Conservation (phyloP, 2,797 vertebrate genomes). For the Ctenopoma multispine region DNA sequence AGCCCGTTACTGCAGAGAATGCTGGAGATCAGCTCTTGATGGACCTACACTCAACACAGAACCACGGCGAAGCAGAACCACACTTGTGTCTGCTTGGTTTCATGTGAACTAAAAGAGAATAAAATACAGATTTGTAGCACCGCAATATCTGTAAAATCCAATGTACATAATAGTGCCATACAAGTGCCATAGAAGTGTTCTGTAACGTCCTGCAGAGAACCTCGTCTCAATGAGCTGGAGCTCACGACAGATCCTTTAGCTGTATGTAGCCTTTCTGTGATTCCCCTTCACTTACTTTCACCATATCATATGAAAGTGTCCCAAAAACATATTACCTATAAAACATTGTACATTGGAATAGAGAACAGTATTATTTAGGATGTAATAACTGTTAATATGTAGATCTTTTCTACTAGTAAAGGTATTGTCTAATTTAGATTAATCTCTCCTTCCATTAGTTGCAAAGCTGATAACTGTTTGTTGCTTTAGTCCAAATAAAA, state of each 20-base stretch:
- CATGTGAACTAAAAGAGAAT: slow-evolving; percentile 24
- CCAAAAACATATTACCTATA: slow-evolving; percentile 77
- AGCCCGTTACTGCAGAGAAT: slow-evolving; percentile 10
- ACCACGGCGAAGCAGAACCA: slow-evolving; percentile 26
- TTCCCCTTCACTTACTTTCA: slow-evolving; percentile 65
- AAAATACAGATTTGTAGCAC: slow-evolving; percentile 26
- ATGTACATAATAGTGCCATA: slow-evolving; percentile 79
- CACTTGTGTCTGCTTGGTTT: slow-evolving; percentile 20
- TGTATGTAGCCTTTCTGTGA: slow-evolving; percentile 82
- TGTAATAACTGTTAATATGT: slow-evolving; percentile 81
- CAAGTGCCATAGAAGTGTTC: slow-evolving; percentile 82
- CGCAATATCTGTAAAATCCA: slow-evolving; percentile 48
- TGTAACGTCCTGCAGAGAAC: slow-evolving; percentile 70
- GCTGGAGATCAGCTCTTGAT: slow-evolving; percentile 25
- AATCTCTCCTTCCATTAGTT: slow-evolving; percentile 66
- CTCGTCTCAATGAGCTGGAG: slow-evolving; percentile 71
- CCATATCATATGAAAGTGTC: slow-evolving; percentile 73
- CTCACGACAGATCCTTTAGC: slow-evolving; percentile 71
- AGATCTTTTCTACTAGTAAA: slow-evolving; percentile 80
- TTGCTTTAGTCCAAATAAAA: slow-evolving; percentile 73
- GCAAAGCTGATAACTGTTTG: slow-evolving; percentile 66
- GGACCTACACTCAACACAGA: slow-evolving; percentile 53
- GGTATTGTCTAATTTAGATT: slow-evolving; percentile 75
- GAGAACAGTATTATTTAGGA: slow-evolving; percentile 80
- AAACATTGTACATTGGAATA: slow-evolving; percentile 78